These are phyloP conservation scores for Tinamus guttatus DNA, from an alignment of 2,113 vertebrate species.

Conservation along the genomic window DNA sequence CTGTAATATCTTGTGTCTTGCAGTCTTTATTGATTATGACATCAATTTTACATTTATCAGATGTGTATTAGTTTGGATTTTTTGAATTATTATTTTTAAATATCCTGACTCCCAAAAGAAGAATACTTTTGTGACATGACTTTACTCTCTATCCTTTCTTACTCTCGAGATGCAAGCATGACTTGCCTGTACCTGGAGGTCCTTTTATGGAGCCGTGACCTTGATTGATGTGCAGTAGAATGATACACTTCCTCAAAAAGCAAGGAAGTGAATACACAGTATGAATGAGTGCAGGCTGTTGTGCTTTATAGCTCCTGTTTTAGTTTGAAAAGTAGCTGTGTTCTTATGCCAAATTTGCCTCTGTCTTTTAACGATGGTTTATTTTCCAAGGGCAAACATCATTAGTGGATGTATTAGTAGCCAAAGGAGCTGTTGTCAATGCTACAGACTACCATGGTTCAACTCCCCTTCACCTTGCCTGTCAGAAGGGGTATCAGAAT, in stretches of 20 bases:
- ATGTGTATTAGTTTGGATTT: not conserved
- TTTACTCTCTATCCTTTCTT: not conserved
- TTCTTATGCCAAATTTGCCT: not conserved
- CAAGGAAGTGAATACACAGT: not conserved
- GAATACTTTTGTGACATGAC: not conserved
- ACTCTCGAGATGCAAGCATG: not conserved
- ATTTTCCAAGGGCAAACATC: constrained; percentile 85
- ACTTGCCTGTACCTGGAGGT: not conserved
- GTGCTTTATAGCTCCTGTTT: not conserved
- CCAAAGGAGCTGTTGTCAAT: constrained; percentile 89
- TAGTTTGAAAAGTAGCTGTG: not conserved
- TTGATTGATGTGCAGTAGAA: not conserved
- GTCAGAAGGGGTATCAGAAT: constrained; percentile 93
- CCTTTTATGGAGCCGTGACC: not conserved
- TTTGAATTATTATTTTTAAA: not conserved
- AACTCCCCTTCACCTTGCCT: constrained; percentile 93
- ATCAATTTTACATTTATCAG: not conserved
- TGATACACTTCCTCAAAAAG: not conserved
- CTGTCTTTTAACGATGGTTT: not conserved
- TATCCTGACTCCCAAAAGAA: not conserved
- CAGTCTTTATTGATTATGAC: not conserved
- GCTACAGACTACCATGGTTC: constrained; percentile 94
- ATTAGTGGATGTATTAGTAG: constrained; percentile 90
- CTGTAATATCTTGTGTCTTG: not conserved
- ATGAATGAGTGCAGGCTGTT: not conserved